Evolutionary conservation across 2,888 invertebrate species (phyloP).

Genomic region (Clitarchus hookeri): DNA sequence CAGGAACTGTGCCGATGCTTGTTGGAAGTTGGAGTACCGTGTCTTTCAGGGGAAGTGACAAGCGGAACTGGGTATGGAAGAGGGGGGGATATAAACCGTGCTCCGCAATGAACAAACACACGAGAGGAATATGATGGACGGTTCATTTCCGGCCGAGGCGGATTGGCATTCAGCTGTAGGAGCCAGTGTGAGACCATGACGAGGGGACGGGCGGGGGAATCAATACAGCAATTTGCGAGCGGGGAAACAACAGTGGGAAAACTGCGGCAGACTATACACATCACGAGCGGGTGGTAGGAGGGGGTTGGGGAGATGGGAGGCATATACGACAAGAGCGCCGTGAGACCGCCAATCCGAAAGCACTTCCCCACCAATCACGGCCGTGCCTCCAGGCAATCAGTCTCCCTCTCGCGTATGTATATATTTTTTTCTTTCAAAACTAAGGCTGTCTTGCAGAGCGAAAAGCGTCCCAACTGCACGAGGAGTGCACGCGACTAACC

Average conservation of each 20-base stretch:
- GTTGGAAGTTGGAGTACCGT: not conserved
- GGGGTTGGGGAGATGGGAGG: not conserved
- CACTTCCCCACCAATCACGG: too few species aligned
- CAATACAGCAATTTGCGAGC: constrained; percentile 10
- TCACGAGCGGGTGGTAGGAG: not conserved
- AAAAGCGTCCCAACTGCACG: not conserved
- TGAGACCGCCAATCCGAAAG: not conserved
- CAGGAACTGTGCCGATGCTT: not conserved
- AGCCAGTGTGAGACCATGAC: not conserved
- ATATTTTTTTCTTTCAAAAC: too few species aligned
- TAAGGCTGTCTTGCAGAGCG: not conserved
- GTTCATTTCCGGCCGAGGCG: not conserved
- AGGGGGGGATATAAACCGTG: not conserved
- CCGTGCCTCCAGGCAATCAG: not conserved
- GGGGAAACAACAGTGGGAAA: not conserved
- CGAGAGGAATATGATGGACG: constrained; percentile 7
- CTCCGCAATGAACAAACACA: not conserved
- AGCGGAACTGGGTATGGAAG: not conserved
- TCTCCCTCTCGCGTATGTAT: not conserved
- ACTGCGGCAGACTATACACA: not conserved
- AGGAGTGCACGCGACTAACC: too few species aligned
- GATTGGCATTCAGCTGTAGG: not conserved
- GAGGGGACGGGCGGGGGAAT: not conserved
- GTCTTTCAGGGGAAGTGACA: not conserved
- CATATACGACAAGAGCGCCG: too few species aligned